phyloP scores from a whole-genome alignment of 2,888 invertebrate genomes.

The Trichopoda pennipes region DNA sequence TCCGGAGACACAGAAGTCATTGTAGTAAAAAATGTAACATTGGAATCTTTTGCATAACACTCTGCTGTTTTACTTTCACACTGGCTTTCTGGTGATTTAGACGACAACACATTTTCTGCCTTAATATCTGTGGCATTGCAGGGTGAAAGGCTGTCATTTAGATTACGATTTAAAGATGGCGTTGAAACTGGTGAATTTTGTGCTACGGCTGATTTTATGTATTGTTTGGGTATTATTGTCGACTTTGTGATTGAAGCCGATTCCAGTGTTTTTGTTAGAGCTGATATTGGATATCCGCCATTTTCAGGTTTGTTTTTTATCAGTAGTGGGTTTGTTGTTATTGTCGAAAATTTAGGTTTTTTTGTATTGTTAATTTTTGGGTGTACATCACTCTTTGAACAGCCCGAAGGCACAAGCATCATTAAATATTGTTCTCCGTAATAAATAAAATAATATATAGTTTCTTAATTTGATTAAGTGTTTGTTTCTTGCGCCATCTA shows the following conservation, averaged over 20 bases:
- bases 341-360: slow-evolving; percentile 73
- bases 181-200: slow-evolving; percentile 35
- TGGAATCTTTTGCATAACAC: slow-evolving; percentile 61
- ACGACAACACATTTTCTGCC: slow-evolving; percentile 52
- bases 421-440: slow-evolving; percentile 78
- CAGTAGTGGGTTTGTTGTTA: slow-evolving; percentile 76
- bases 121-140: neutral
- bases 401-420: slow-evolving; percentile 81
- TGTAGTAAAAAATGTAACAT: slow-evolving; percentile 41
- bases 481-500: too few relatives aligned
- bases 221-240: slow-evolving; percentile 51
- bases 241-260: neutral
- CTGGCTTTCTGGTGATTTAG: slow-evolving; percentile 72
- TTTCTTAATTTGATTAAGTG: too few relatives aligned
- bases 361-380: slow-evolving; percentile 72
- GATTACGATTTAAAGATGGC: slow-evolving; percentile 36
- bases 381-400: slow-evolving; percentile 79
- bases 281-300: slow-evolving; percentile 47
- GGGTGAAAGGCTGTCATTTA: slow-evolving; percentile 33
- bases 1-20: slow-evolving; percentile 67
- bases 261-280: neutral
- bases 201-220: slow-evolving; percentile 49
- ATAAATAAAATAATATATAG: slow-evolving; percentile 17
- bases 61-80: slow-evolving; percentile 72
- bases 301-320: slow-evolving; percentile 66